phyloP scores from a whole-genome alignment of 2,888 invertebrate genomes.

The Acanthosepion pharaonis region DNA sequence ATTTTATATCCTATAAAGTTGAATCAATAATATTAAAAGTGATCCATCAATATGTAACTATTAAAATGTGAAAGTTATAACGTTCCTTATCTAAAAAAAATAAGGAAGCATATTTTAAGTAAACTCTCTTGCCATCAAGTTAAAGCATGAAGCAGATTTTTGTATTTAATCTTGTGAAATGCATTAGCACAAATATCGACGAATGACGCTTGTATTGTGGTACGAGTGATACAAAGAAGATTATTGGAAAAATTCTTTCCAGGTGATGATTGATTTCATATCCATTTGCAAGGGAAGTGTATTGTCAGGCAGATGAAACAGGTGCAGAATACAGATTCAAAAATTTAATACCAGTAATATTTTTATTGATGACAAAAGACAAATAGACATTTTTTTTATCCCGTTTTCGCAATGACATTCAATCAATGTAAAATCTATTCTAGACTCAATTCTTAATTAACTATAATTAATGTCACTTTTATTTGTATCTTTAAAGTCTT shows the following conservation, averaged over 20 bases:
- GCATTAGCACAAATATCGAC: neutral
- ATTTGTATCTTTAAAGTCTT: neutral
- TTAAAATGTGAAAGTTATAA: neutral
- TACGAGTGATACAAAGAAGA: neutral
- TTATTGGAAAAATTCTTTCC: neutral
- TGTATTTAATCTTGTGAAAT: neutral
- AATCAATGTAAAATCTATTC: neutral
- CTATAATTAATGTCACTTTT: neutral
- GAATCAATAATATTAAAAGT: too few relatives aligned
- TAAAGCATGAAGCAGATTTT: neutral
- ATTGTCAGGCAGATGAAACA: neutral
- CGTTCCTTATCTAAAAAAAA: too few relatives aligned
- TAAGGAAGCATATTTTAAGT: too few relatives aligned
- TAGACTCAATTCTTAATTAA: neutral
- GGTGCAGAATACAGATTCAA: neutral
- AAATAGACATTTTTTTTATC: neutral
- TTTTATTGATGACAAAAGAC: neutral
- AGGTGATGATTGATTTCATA: neutral
- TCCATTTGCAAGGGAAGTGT: neutral
- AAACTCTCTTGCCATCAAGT: too few relatives aligned
- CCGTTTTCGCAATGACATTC: neutral
- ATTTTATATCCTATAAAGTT: too few relatives aligned
- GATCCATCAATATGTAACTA: too few relatives aligned
- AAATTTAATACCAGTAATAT: neutral
- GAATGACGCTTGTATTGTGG: neutral